phyloP scores from a whole-genome alignment of 2,113 vertebrate species.

The Ciconia maguari region DNA sequence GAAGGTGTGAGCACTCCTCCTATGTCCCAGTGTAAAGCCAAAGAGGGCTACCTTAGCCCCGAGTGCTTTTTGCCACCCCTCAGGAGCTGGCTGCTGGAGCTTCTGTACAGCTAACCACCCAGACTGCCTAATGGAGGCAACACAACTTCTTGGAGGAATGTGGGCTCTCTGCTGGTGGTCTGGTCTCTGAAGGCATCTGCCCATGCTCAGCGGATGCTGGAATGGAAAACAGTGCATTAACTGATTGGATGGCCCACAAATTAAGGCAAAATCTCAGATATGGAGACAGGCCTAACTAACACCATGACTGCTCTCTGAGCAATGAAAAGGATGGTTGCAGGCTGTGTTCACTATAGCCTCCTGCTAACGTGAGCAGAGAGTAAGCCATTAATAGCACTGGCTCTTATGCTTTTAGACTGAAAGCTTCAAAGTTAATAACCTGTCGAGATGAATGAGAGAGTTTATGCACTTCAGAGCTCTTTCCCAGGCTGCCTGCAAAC shows the following conservation, averaged over 20 bases:
- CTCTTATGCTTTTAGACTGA: background rate
- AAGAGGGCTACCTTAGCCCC: background rate
- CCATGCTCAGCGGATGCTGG: rapidly evolving
- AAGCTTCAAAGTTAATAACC: background rate
- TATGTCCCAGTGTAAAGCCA: background rate
- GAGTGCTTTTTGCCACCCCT: background rate
- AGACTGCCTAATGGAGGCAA: rapidly evolving
- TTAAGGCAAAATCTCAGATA: background rate
- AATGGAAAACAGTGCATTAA: background rate
- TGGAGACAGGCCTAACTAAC: background rate
- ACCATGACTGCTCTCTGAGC: background rate
- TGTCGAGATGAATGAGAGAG: background rate
- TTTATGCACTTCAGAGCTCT: background rate
- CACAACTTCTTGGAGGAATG: background rate
- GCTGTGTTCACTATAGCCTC: background rate
- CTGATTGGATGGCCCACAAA: background rate
- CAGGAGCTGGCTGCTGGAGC: background rate
- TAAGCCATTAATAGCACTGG: background rate
- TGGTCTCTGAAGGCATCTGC: background rate
- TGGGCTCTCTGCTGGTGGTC: background rate
- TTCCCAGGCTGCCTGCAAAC: background rate
- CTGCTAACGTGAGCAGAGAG: background rate
- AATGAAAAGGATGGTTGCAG: background rate
- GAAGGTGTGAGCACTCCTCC: background rate
- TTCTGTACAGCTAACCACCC: background rate